These are phyloP conservation scores for Hyperoplus immaculatus DNA, from an alignment of 2,797 vertebrate species.

Conservation along the genomic window DNA sequence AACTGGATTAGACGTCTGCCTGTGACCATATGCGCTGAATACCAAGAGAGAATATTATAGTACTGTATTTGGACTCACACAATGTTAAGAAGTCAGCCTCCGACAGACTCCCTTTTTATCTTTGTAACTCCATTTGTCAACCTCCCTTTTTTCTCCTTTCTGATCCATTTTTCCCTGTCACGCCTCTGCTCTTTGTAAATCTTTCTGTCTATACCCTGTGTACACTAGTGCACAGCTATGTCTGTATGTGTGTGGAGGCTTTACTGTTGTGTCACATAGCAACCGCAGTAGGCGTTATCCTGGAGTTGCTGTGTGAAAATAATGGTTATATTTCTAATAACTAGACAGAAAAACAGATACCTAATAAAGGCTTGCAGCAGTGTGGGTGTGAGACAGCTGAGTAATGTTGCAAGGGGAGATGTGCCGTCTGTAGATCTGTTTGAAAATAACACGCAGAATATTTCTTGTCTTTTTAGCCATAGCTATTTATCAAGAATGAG, in stretches of 20 bases:
- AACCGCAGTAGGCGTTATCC: constrained; percentile 23
- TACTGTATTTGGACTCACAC: constrained; percentile 14
- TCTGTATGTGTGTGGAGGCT: constrained; percentile 9
- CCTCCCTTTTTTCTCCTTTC: constrained; percentile 7
- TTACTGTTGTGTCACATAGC: constrained; percentile 50
- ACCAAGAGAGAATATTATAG: constrained; percentile 61
- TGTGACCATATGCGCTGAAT: constrained; percentile 35
- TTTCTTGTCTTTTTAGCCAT: background rate
- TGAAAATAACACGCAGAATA: constrained; percentile 4
- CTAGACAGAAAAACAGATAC: constrained; percentile 37
- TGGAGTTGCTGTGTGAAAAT: constrained; percentile 26
- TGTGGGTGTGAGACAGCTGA: constrained; percentile 37
- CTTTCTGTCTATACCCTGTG: background rate
- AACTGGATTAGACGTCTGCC: constrained; percentile 62
- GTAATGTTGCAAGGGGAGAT: constrained; percentile 33
- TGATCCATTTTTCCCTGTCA: constrained; percentile 29
- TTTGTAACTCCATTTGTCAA: constrained; percentile 28
- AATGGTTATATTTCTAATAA: constrained; percentile 35
- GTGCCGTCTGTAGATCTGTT: constrained; percentile 17
- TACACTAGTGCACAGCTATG: background rate
- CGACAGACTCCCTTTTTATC: constrained; percentile 14
- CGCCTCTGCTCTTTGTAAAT: constrained; percentile 24
- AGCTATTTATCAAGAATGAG: background rate
- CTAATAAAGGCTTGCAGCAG: constrained; percentile 42
- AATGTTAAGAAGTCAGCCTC: constrained; percentile 26